Evolutionary conservation across 2,113 vertebrate genomes (phyloP).

Genomic region (Oreochromis spilurus): DNA sequence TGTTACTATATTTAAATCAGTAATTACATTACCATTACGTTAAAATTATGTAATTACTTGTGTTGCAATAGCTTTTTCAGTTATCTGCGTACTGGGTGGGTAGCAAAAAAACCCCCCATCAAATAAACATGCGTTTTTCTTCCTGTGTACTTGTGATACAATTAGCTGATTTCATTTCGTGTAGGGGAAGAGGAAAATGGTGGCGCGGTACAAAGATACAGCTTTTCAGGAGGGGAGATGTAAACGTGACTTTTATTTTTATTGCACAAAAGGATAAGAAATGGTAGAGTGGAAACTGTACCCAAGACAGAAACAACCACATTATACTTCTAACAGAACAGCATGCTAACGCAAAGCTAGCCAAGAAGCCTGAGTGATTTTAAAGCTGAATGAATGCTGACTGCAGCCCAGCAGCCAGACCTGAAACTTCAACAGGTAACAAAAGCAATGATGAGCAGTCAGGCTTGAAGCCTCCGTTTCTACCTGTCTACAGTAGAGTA

Average conservation of each 20-base stretch:
- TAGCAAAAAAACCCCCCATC: rapidly evolving
- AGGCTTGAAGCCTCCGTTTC: neutral
- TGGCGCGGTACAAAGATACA: neutral
- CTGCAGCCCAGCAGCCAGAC: neutral
- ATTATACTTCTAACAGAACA: neutral
- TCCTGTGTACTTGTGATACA: neutral
- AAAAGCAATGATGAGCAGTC: neutral
- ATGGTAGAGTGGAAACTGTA: neutral
- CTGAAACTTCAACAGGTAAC: neutral
- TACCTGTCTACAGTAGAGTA: neutral
- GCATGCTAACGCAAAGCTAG: neutral
- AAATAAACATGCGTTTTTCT: neutral
- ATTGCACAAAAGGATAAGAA: neutral
- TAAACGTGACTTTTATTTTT: neutral
- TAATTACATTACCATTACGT: neutral
- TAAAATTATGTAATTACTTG: neutral
- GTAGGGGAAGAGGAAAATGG: neutral
- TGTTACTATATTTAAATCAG: neutral
- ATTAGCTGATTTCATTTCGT: neutral
- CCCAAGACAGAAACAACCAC: neutral
- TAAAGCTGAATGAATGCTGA: neutral
- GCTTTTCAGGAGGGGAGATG: neutral
- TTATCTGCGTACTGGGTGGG: neutral
- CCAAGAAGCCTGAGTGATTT: neutral
- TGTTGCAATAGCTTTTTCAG: neutral